phyloP scores from a whole-genome alignment of 2,888 invertebrate species.

The Amorpha juglandis region DNA sequence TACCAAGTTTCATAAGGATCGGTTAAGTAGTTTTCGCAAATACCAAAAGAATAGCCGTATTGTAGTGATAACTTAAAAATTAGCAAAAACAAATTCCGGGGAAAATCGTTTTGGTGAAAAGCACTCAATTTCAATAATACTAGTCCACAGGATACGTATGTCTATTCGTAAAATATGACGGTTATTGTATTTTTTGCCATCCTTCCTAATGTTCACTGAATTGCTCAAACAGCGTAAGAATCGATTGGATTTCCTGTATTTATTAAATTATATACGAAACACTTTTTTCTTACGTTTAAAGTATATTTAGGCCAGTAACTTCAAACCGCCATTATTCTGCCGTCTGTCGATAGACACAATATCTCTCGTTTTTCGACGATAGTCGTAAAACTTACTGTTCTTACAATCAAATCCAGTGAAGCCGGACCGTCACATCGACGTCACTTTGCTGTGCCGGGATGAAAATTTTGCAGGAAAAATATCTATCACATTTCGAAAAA shows the following conservation, averaged over 20 bases:
- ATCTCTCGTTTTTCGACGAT: too few species aligned
- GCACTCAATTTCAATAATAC: background rate
- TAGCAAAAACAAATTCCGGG: background rate
- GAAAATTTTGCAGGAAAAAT: too few species aligned
- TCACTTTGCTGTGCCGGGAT: too few species aligned
- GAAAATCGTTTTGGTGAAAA: background rate
- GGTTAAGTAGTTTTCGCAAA: too few species aligned
- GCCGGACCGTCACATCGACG: too few species aligned
- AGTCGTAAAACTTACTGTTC: too few species aligned
- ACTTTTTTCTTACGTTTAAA: background rate
- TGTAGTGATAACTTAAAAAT: background rate
- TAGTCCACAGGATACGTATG: background rate
- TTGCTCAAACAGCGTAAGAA: conserved; percentile 7
- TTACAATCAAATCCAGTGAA: too few species aligned
- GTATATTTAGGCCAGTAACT: too few species aligned
- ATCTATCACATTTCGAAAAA: background rate
- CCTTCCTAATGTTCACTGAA: background rate
- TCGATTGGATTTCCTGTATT: conserved; percentile 3
- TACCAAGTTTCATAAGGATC: too few species aligned
- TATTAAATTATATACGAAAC: background rate
- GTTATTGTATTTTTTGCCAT: conserved; percentile 1
- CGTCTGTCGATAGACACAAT: too few species aligned
- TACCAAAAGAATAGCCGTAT: too few species aligned
- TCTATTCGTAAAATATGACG: background rate
- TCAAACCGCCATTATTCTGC: too few species aligned